Conservation (phyloP, 2,113 vertebrate species). For the Galeopterus variegatus region DNA sequence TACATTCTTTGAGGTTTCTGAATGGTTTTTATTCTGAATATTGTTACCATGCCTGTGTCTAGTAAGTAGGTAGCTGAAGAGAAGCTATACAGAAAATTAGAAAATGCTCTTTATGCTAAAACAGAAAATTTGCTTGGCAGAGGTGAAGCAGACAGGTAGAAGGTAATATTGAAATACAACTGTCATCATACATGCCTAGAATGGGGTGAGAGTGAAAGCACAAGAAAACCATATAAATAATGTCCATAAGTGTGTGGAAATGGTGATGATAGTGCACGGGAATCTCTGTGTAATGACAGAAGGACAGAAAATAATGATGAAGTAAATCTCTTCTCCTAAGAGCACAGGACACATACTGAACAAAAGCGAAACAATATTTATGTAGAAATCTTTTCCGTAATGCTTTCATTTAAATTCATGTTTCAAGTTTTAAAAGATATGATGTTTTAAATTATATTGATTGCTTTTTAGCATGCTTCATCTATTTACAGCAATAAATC, state of each 20-base stretch:
- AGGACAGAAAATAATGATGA: neutral
- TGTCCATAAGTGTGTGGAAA: neutral
- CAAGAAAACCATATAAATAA: neutral
- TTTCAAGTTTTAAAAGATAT: slow-evolving; percentile 34
- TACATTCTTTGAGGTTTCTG: neutral
- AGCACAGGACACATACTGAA: neutral
- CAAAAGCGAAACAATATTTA: neutral
- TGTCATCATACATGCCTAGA: neutral
- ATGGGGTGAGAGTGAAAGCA: neutral
- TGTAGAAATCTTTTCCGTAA: neutral
- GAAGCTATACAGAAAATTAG: neutral
- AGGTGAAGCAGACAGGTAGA: neutral
- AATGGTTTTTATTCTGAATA: neutral
- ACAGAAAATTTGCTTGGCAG: neutral
- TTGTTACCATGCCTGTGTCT: neutral
- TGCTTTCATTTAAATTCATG: slow-evolving; percentile 13
- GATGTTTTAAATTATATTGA: neutral
- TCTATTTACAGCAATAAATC: neutral
- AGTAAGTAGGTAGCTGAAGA: neutral
- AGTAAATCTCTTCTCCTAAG: neutral
- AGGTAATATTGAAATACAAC: neutral
- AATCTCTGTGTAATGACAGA: neutral
- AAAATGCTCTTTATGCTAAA: neutral
- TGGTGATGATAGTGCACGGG: neutral
- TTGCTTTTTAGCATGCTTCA: neutral